Conservation (phyloP, 1,140 invertebrate species). For the Drosophila obscura region DNA sequence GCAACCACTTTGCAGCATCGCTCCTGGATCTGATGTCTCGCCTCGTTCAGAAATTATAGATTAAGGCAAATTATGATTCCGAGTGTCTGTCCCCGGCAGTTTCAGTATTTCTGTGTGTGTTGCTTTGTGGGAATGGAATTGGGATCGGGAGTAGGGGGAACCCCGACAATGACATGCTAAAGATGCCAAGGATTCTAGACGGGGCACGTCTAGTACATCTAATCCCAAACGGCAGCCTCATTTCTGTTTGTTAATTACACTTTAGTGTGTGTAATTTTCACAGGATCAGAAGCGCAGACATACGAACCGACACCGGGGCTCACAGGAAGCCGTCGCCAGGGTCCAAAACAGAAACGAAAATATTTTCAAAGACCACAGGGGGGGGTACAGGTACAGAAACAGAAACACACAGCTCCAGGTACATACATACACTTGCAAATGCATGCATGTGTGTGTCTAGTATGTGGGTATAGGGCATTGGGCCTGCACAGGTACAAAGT, state of each 20-base stretch:
- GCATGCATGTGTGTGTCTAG: neutral
- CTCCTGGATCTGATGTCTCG: neutral
- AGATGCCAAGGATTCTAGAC: conserved; percentile 45
- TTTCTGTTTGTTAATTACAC: conserved; percentile 79
- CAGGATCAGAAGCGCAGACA: conserved; percentile 56
- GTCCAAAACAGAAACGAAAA: conserved; percentile 18
- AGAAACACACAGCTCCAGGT: conserved; percentile 17
- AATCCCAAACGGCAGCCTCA: conserved; percentile 74
- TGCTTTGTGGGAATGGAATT: no score
- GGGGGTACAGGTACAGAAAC: neutral
- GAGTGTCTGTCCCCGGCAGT: conserved; percentile 14
- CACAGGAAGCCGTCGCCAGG: conserved; percentile 62
- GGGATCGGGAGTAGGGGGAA: no score
- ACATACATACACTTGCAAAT: conserved; percentile 6
- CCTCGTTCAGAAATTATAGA: conserved; percentile 39
- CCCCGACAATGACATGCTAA: conserved; percentile 55
- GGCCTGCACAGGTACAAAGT: conserved; percentile 70
- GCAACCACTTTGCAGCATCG: neutral
- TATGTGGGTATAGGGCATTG: conserved; percentile 31
- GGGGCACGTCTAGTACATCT: conserved; percentile 52
- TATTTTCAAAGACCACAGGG: conserved; percentile 18
- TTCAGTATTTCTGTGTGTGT: no score
- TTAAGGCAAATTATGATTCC: conserved; percentile 53
- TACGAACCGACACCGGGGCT: conserved; percentile 13
- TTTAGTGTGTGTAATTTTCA: conserved; percentile 78